Evolutionary conservation across 2,888 invertebrate species (phyloP).

Genomic region (Leptogaster cylindrica): DNA sequence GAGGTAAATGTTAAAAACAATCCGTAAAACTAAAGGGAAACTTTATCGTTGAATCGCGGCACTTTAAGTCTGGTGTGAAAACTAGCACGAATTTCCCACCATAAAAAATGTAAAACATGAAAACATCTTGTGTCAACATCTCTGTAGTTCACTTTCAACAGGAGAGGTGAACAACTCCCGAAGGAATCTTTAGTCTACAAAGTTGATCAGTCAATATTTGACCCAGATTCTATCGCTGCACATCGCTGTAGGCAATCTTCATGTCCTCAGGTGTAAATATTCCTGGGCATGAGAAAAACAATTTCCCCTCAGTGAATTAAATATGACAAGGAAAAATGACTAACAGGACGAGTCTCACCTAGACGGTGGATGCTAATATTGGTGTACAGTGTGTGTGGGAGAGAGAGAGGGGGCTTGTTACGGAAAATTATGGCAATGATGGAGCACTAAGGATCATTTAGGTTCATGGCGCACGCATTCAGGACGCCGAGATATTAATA

Average conservation of each 20-base stretch:
- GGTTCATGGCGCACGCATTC: slow-evolving; percentile 18
- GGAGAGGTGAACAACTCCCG: neutral
- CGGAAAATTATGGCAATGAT: slow-evolving; percentile 29
- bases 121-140: slow-evolving; percentile 28
- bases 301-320: slow-evolving; percentile 31
- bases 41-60: no score
- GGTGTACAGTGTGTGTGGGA: slow-evolving; percentile 7
- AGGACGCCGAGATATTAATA: slow-evolving; percentile 14
- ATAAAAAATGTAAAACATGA: slow-evolving; percentile 20
- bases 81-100: slow-evolving; percentile 11
- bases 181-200: slow-evolving; percentile 29
- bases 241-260: neutral
- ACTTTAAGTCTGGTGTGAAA: no score
- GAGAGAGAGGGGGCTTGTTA: slow-evolving; percentile 17
- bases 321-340: slow-evolving; percentile 33
- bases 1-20: no score
- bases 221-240: slow-evolving; percentile 43
- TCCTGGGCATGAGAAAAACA: slow-evolving; percentile 3
- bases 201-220: slow-evolving; percentile 49
- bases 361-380: slow-evolving; percentile 15
- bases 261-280: slow-evolving; percentile 29
- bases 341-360: slow-evolving; percentile 4
- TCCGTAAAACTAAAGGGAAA: no score
- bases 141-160: neutral
- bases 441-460: slow-evolving; percentile 28